phyloP scores from a whole-genome alignment of 2,113 vertebrate genomes.

The Heliornis fulica region DNA sequence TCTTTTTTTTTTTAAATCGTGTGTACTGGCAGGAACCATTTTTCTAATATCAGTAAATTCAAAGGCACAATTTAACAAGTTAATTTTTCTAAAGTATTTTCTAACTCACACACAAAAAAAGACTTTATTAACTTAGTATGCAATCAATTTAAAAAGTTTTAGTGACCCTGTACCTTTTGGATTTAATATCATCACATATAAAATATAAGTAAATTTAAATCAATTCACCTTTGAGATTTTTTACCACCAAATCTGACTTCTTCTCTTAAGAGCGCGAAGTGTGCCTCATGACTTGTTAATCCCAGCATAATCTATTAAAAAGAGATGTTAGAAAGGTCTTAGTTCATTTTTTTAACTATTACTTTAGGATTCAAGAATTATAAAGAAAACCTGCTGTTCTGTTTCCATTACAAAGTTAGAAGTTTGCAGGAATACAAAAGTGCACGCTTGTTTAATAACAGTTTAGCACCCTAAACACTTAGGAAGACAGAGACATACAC shows the following conservation, averaged over 20 bases:
- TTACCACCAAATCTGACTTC: constrained; percentile 98
- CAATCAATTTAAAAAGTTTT: background rate
- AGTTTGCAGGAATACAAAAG: background rate
- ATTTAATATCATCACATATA: background rate
- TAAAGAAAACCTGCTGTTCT: background rate
- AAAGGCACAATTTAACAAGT: background rate
- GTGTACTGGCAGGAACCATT: background rate
- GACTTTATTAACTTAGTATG: background rate
- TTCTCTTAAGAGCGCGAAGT: constrained; percentile 97
- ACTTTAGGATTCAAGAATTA: background rate
- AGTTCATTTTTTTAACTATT: background rate
- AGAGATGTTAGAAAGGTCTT: constrained; percentile 12
- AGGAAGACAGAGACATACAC: background rate
- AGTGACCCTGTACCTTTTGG: background rate
- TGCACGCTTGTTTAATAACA: background rate
- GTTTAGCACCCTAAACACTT: background rate
- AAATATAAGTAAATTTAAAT: background rate
- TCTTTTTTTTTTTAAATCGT: background rate
- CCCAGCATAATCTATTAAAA: constrained; percentile 94
- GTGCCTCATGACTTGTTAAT: constrained; percentile 95
- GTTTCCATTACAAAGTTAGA: background rate
- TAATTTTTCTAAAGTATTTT: background rate
- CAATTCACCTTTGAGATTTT: constrained; percentile 90
- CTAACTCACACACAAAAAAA: background rate
- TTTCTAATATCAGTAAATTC: background rate